Evolutionary conservation across 2,797 vertebrate genomes (phyloP), one percentile per base, ranked within the genome.

Genomic region (Hippopotamyrus pictus): DNA sequence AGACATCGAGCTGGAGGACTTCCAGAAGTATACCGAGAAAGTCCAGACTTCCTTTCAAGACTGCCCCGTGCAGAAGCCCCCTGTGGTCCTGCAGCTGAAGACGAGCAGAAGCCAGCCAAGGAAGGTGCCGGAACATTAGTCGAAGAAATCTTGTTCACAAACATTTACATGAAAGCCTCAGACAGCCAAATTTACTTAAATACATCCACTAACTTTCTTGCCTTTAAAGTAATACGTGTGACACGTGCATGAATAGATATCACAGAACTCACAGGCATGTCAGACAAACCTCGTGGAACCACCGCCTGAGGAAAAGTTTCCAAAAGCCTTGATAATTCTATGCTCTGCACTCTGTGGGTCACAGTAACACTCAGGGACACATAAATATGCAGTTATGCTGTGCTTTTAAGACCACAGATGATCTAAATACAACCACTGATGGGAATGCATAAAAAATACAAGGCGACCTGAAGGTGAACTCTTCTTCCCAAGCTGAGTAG

Each of bases 1-100:
- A 93, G 98, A 99, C 92, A 97, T 99, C 90, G 98, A 99, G 91
- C 96, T 98, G 0, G 98, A 99, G 93, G 98, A 99, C 94, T 99
- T 99, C 93, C 98, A 99, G 92, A 97, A 93, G 86, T 99, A 99
- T 90, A 89, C 95, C n/a, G 97, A 98, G 90, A 98, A 97, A 87
- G 94, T 98, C 87, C 95, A 97, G 37, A 92, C 95, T 2, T 98
- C 97, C 44, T 95, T 99, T 53, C 97, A 98, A 91, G 98, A 98
- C 90, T 99, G 98, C 89, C 98, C 98, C 8, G 92, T 97, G 89
- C 96, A 98, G 92, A 94, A 92, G n/a, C 95, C 96, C 62, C 96
- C 97, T 1, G 92, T 96, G 90, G 94, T 96, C 88, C 94, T 98
- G 84, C 92, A 95, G 79, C 95, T 96, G 50, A 97, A 96, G 91